phyloP scores from a whole-genome alignment of 2,888 invertebrate species.

The Noctua janthina region DNA sequence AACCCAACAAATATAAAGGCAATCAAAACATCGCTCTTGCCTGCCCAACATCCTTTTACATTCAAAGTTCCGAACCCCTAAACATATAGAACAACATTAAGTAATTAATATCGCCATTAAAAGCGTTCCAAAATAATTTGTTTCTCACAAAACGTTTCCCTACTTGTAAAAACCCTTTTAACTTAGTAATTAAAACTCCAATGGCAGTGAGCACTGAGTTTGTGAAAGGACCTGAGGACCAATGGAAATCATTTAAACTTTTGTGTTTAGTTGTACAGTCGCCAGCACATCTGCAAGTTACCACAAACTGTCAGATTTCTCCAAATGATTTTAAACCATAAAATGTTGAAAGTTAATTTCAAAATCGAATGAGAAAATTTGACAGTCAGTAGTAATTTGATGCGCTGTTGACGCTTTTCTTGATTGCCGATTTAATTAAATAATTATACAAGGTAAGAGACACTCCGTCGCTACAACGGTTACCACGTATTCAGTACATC shows the following conservation, averaged over 20 bases:
- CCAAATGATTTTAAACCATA: too few species aligned
- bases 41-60: neutral
- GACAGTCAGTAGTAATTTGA: too few species aligned
- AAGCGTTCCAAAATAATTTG: conserved; percentile 18
- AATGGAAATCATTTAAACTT: conserved; percentile 16
- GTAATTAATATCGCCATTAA: conserved; percentile 31
- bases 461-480: neutral
- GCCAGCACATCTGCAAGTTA: too few species aligned
- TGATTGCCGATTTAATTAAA: neutral
- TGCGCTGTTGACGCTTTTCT: neutral
- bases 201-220: conserved; percentile 37
- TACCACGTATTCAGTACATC: neutral
- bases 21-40: neutral
- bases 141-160: conserved; percentile 16
- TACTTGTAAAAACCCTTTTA: conserved; percentile 42
- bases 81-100: conserved; percentile 20
- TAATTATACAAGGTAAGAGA: too few species aligned
- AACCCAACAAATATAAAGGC: neutral
- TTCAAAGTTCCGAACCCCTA: neutral
- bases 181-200: conserved; percentile 37
- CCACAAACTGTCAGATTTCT: too few species aligned
- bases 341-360: too few species aligned
- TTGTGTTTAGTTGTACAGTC: neutral
- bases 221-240: neutral
- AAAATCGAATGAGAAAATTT: too few species aligned